Evolutionary conservation across 2,888 invertebrate species (phyloP), one percentile per base, ranked within the genome.

Genomic region (Epinotia nisella): DNA sequence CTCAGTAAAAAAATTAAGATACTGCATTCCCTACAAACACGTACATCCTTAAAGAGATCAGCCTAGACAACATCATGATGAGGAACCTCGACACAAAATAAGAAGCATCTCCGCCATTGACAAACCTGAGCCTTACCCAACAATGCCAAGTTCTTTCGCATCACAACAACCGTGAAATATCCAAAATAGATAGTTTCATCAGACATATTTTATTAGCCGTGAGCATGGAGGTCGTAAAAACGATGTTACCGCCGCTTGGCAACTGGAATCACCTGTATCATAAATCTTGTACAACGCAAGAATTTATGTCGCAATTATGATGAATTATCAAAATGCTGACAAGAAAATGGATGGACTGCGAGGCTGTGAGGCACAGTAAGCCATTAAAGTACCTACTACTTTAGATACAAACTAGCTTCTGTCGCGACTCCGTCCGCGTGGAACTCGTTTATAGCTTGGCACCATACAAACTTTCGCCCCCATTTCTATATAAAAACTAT

Each of bases 291-390:
- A 19, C 2, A 39, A 53, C 17, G 17, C 13, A 61, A 49, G 61
- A 67, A 68, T 72, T 17, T n/a, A 55, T 61, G 66, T 56, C 55
- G 24, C 55, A 60, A 45, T 61, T 60, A 61, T 51, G 59, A 66
- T 51, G 51, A 59, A 64, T 45, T 58, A 59, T 45, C 4, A 51
- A 35, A 21, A 5, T 60, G 55, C 49, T 67, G 71, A 49, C 66
- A 67, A 35, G 55, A 55, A 56, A 35, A 66, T 66, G 51, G 53
- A 17, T 19, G 71, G 10, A n/a, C 1, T 29, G n/a, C 55, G 41
- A 55, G 65, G 21, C 17, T 35, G 13, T 15, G 51, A 41, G 21
- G 29, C 15, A 24, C 21, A 24, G 21, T 29, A 5, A 5, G 29
- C 29, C 29, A 29, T 9, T 7, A 35, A 35, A 35, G 9, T 35